A percentile compares a stretch with the other conserved stretches of the same genome.
Conservation (phyloP, 2,888 invertebrate species). For the Acanthococcus lagerstroemiae region DNA sequence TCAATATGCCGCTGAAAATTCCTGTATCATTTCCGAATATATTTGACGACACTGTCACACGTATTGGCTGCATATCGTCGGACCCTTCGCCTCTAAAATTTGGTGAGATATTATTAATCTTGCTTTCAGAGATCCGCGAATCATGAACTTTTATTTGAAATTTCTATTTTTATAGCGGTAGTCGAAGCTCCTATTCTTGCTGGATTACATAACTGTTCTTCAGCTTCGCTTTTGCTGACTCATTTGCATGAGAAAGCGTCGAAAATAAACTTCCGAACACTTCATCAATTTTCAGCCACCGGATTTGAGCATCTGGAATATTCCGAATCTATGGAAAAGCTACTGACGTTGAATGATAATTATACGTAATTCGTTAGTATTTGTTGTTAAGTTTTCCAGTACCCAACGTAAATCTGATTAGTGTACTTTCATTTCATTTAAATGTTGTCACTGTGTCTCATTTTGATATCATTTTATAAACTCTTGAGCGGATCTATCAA, state of each 20-base stretch:
- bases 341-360: constrained; percentile 18
- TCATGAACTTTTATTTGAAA: background rate
- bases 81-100: constrained; percentile 3
- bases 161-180: constrained; percentile 7
- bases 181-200: constrained; percentile 10
- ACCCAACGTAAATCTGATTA: background rate
- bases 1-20: constrained; percentile 20
- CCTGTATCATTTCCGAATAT: constrained; percentile 21
- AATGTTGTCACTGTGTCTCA: background rate
- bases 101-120: background rate
- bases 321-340: constrained; percentile 15
- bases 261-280: constrained; percentile 3
- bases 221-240: background rate
- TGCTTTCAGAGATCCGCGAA: background rate
- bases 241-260: constrained; percentile 7
- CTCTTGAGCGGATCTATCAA: no score
- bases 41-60: constrained; percentile 18
- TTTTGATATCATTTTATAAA: no score
- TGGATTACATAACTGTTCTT: constrained; percentile 15
- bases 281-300: constrained; percentile 4
- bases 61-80: constrained; percentile 10
- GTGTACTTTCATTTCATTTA: background rate
- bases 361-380: background rate
- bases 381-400: background rate
- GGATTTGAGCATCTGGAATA: constrained; percentile 13